Evolutionary conservation across 1,140 invertebrate genomes (phyloP), one percentile per base, ranked within the genome.

Genomic region (Calycopis cecrops): DNA sequence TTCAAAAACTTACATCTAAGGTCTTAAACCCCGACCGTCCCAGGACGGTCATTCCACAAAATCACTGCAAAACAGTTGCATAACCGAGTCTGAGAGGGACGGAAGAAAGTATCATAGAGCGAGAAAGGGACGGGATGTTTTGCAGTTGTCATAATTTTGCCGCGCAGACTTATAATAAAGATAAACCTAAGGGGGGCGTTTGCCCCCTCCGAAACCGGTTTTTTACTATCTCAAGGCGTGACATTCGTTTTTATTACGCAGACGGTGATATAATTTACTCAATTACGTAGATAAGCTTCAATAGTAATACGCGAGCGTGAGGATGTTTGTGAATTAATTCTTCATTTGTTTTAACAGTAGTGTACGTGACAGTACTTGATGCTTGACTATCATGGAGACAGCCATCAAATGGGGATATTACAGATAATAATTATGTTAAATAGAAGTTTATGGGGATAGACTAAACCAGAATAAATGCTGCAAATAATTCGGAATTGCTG

Each of bases 71-170:
- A n/a, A 52, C 38, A 54, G 34, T 62, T 62, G 60, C 60, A 62
- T 55, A 62, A 55, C 56, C 52, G 35, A 9, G 51, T 48, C 16
- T 50, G 57, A 59, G 18, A 7, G 57, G 34, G 58, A 64, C 55
- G 17, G 42, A 47, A 35, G 48, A 18, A 3, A 8, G 11, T 28
- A 18, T 4, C 44, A 51, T 28, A 35, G 47, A 7, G 54, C 35
- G 11, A 34, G 63, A 65, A 34, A 42, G 58, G 47, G 63, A 65
- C 33, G 35, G 62, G n/a, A 47, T 28, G 55, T 55, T 59, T 76
- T 79, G 79, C 79, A 82, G 79, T 82, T 73, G 76, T 82, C 79
- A 82, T 82, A 82, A 82, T 76, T 82, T 82, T 64, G 67, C 66
- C 62, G 63, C 60, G 71, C 69, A 76, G 76, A 77, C 73, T 78